A percentile compares a stretch with the other conserved stretches of the same genome.
Conservation (phyloP, 1,140 invertebrate species). For the Caerostris extrusa region DNA sequence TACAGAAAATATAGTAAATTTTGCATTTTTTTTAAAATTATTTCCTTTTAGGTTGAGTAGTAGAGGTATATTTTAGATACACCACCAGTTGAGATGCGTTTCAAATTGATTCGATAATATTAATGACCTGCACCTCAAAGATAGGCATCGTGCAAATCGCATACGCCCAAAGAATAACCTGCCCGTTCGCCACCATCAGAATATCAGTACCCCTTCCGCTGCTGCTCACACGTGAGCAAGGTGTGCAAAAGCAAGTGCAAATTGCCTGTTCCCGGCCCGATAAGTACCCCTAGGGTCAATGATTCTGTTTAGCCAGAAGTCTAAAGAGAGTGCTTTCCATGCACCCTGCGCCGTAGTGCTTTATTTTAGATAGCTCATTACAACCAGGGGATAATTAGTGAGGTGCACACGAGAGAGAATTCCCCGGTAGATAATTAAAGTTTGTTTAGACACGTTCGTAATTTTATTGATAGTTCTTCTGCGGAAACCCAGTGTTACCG, state of each 20-base stretch:
- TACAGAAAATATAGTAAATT: too few relatives aligned
- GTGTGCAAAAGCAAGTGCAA: not conserved
- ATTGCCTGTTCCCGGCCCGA: conserved; percentile 54
- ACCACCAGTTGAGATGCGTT: too few relatives aligned
- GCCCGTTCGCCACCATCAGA: conserved; percentile 15
- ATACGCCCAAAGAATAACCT: not conserved
- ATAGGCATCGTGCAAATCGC: not conserved
- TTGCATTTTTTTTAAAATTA: too few relatives aligned
- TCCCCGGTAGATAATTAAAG: conserved; percentile 58
- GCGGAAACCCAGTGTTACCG: not conserved
- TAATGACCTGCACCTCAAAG: not conserved
- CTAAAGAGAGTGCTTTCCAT: not conserved
- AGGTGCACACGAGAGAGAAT: not conserved
- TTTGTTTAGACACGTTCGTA: conserved; percentile 52
- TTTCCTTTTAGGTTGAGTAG: too few relatives aligned
- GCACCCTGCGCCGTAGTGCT: not conserved
- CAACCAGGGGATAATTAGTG: conserved; percentile 43
- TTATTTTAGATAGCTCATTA: conserved; percentile 56
- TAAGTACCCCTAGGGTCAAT: conserved; percentile 47
- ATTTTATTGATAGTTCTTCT: conserved; percentile 64
- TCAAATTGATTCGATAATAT: too few relatives aligned
- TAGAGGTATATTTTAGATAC: too few relatives aligned
- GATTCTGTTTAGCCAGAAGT: conserved; percentile 18
- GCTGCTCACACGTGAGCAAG: not conserved
- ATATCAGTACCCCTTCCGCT: not conserved